Percentiles rank a stretch among this genome's conserved stretches.
Evolutionary conservation across 2,888 invertebrate genomes (phyloP).

Genomic region (Dicroscelio sp.): DNA sequence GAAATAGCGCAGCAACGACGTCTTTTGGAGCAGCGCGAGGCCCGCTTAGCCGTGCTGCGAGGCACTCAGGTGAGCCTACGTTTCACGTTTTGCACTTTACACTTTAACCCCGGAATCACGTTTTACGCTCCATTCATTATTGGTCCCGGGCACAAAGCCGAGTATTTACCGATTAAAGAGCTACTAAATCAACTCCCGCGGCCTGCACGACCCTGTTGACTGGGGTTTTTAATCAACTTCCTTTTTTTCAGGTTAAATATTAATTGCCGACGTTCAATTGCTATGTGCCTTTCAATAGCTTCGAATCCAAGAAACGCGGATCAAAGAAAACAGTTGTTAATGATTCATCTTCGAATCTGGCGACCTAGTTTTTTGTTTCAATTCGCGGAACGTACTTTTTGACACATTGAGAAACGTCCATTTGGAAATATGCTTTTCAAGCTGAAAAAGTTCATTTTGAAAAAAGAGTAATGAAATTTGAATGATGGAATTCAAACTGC

Average conservation of each 20-base stretch:
- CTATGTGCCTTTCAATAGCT: background rate
- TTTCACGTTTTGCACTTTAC: slow-evolving; percentile 52
- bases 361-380: no score
- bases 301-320: background rate
- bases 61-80: slow-evolving; percentile 90
- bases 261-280: slow-evolving; percentile 26
- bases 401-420: no score
- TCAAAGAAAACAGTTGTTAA: no score
- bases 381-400: background rate
- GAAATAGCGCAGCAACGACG: slow-evolving; percentile 98
- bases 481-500: no score
- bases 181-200: slow-evolving; percentile 39
- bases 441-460: no score
- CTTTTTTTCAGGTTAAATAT: slow-evolving; percentile 57
- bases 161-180: slow-evolving; percentile 60
- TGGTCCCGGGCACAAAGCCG: slow-evolving; percentile 40
- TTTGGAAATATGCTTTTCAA: no score
- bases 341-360: no score
- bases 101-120: slow-evolving; percentile 56
- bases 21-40: slow-evolving; percentile 98
- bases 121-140: slow-evolving; percentile 65
- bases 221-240: slow-evolving; percentile 42
- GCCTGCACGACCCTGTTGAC: slow-evolving; percentile 40
- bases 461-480: no score
- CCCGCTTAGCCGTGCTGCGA: slow-evolving; percentile 92